These are phyloP conservation scores for Kryphioiulus occultus DNA, from an alignment of 2,888 invertebrate species.

Conservation along the genomic window DNA sequence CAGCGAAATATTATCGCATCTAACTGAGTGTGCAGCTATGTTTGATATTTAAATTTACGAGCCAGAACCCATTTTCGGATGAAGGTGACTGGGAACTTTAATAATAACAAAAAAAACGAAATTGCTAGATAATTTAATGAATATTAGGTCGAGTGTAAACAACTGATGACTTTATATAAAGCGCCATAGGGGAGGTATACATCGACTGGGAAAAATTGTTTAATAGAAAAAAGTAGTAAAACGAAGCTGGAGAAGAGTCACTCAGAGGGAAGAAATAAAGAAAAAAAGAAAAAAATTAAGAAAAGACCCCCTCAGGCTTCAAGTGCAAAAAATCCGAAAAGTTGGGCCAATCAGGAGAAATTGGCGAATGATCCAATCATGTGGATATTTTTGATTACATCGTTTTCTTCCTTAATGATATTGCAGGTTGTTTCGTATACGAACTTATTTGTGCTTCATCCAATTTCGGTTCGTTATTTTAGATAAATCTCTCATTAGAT, in stretches of 20 bases:
- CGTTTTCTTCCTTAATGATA: conserved; percentile 2
- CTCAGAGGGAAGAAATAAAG: neutral
- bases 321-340: neutral
- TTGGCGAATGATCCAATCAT: conserved; percentile 24
- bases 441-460: conserved; percentile 1
- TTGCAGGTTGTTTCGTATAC: neutral
- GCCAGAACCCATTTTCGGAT: neutral
- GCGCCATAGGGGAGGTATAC: neutral
- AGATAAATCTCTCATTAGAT: neutral
- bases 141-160: conserved; percentile 20
- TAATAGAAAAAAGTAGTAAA: neutral
- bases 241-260: neutral
- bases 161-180: conserved; percentile 28
- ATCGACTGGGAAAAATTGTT: neutral
- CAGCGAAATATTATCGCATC: neutral
- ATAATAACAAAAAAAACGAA: neutral
- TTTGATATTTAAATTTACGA: conserved; percentile 3
- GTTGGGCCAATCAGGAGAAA: neutral
- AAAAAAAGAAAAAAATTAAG: conserved; percentile 9
- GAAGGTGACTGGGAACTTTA: neutral
- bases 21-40: neutral
- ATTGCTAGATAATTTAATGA: conserved; percentile 4
- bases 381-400: conserved; percentile 20
- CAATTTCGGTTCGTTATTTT: neutral
- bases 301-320: neutral